Percentiles rank a stretch among this genome's conserved stretches.
phyloP scores from a whole-genome alignment of 2,888 invertebrate species.

The Drosophila subquinaria region DNA sequence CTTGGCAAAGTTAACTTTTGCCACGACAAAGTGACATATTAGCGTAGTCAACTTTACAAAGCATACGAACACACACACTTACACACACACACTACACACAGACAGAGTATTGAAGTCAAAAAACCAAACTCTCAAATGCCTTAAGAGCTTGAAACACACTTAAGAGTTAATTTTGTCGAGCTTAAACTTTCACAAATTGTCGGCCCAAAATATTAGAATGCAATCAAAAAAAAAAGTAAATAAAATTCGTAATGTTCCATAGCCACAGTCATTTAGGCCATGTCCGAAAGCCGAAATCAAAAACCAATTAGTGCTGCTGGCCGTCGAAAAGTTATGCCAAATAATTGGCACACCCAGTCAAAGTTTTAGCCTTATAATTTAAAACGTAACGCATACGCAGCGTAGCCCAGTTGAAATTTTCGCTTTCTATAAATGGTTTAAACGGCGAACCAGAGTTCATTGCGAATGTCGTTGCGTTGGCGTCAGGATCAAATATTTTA shows the following conservation, averaged over 20 bases:
- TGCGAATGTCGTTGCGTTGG: conserved; percentile 16
- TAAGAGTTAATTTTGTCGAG: conserved; percentile 75
- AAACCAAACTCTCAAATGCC: conserved; percentile 57
- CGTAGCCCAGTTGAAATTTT: conserved; percentile 35
- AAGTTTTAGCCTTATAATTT: conserved; percentile 48
- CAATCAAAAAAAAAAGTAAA: neutral
- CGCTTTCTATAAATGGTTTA: conserved; percentile 29
- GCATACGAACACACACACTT: conserved; percentile 25
- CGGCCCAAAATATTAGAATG: conserved; percentile 19
- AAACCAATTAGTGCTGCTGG: conserved; percentile 69
- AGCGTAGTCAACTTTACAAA: conserved; percentile 79
- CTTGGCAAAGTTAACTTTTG: conserved; percentile 75
- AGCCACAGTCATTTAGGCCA: conserved; percentile 34
- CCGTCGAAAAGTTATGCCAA: conserved; percentile 57
- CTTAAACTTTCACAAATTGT: conserved; percentile 58
- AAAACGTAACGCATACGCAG: conserved; percentile 49
- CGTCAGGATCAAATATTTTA: conserved; percentile 32
- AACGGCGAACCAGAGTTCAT: conserved; percentile 4
- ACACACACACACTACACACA: neutral
- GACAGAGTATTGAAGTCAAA: conserved; percentile 18
- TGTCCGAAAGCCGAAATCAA: conserved; percentile 62
- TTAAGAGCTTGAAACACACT: conserved; percentile 58
- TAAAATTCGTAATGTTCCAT: conserved; percentile 12
- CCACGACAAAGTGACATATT: conserved; percentile 80
- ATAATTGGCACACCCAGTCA: conserved; percentile 46